Conservation (phyloP, 2,113 vertebrate genomes). For the Mormyrus lacerda region DNA sequence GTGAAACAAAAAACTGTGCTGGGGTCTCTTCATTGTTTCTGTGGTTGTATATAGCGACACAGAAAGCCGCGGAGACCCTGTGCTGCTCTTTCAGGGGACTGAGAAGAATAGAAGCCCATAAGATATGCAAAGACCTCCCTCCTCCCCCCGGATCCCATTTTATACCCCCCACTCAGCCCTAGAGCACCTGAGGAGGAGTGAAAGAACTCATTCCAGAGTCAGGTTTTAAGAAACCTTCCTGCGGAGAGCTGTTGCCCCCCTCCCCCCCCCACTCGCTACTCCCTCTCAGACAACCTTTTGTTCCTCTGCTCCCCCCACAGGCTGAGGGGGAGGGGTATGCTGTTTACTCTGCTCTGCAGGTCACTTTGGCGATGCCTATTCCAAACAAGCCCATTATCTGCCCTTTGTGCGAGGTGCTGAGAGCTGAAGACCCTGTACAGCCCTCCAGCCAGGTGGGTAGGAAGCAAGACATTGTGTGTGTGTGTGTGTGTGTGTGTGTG, state of each 20-base stretch:
- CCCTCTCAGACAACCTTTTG: constrained; percentile 31
- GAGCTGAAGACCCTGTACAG: constrained; percentile 23
- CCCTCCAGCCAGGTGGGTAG: constrained; percentile 2
- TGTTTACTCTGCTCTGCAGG: constrained; percentile 33
- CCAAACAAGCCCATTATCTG: constrained; percentile 41
- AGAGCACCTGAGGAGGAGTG: constrained; percentile 12
- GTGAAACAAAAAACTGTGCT: no score
- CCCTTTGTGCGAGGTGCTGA: constrained; percentile 34
- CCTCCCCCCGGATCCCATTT: not conserved
- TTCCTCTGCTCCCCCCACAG: not conserved
- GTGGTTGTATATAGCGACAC: not conserved
- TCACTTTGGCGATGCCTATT: constrained; percentile 19
- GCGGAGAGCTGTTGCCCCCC: not conserved
- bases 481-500: not conserved
- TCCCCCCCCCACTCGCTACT: constrained; percentile 20
- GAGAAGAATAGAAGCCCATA: not conserved
- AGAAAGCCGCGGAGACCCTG: not conserved
- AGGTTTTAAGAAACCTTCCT: constrained; percentile 31
- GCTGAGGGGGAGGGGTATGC: constrained; percentile 3
- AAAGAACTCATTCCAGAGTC: constrained; percentile 12
- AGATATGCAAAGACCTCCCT: not conserved
- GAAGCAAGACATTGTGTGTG: constrained; percentile 16
- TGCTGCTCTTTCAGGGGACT: not conserved
- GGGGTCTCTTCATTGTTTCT: no score
- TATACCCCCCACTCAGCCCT: not conserved